These are phyloP conservation scores for Anguilla pacifica DNA, from an alignment of 2,797 vertebrate species.

Conservation along the genomic window DNA sequence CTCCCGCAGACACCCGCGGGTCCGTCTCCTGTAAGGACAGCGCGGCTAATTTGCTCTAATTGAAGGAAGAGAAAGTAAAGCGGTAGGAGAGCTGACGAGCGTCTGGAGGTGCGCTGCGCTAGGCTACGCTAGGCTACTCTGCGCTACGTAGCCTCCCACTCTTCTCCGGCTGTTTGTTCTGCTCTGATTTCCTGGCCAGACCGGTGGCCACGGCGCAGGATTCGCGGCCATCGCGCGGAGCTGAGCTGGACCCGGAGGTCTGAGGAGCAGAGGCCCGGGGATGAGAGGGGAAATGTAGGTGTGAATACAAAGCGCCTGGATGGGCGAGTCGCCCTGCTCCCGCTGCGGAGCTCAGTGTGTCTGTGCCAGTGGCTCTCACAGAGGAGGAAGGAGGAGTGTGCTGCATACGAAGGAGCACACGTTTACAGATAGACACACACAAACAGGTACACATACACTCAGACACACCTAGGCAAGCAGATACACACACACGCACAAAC, in stretches of 20 bases:
- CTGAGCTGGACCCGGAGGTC: background rate
- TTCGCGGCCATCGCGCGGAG: background rate
- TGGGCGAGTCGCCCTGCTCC: background rate
- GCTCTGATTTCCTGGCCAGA: background rate
- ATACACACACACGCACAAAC: slow-evolving; percentile 15
- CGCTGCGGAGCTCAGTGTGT: background rate
- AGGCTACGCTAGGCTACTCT: too few relatives aligned
- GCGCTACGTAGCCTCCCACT: background rate
- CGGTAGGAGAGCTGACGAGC: slow-evolving; percentile 42
- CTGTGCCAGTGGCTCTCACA: slow-evolving; percentile 21
- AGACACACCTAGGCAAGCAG: background rate
- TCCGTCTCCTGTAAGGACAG: slow-evolving; percentile 70
- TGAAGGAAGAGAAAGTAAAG: slow-evolving; percentile 60
- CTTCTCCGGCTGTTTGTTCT: background rate
- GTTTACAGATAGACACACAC: background rate
- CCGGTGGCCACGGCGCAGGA: background rate
- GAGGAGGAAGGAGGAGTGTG: slow-evolving; percentile 40
- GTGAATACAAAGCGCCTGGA: slow-evolving; percentile 41
- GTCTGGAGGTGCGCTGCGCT: background rate
- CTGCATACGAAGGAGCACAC: background rate
- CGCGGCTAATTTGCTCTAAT: slow-evolving; percentile 74
- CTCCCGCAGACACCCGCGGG: slow-evolving; percentile 52
- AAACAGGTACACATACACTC: background rate
- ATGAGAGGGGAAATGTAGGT: background rate
- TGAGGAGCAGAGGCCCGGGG: background rate